Evolutionary conservation across 2,113 vertebrate species (phyloP).

Genomic region (Cochlearius cochlearius): DNA sequence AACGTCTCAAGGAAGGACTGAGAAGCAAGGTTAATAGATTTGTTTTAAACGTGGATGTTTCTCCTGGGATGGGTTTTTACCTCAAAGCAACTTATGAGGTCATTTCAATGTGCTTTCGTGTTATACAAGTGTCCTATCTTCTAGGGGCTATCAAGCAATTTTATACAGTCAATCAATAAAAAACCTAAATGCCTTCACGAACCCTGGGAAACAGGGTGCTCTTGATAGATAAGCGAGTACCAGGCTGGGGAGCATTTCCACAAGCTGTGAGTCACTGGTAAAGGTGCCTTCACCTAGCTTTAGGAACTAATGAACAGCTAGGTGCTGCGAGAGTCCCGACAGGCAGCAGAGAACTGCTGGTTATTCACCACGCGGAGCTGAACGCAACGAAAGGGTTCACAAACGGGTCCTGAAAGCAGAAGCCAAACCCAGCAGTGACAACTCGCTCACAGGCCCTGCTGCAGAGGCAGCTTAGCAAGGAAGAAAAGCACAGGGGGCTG

Average conservation of each 20-base stretch:
- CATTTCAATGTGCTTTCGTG: background rate
- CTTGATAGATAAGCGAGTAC: accelerated
- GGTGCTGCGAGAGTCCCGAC: accelerated
- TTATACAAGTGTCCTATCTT: background rate
- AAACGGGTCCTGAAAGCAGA: background rate
- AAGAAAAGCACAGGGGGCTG: background rate
- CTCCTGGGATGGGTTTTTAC: background rate
- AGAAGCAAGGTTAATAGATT: background rate
- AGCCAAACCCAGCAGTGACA: background rate
- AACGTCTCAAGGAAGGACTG: background rate
- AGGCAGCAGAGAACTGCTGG: background rate
- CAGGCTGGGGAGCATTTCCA: background rate
- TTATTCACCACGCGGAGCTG: background rate
- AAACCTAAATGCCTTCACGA: background rate
- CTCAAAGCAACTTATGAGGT: background rate
- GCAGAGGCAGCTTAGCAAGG: background rate
- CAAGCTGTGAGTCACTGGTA: accelerated
- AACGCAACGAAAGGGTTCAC: background rate
- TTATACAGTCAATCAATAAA: background rate
- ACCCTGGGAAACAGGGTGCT: background rate
- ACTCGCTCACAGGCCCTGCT: background rate
- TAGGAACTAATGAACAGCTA: accelerated
- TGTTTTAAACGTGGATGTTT: background rate
- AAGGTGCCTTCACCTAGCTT: background rate
- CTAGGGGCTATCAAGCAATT: background rate